phyloP scores from a whole-genome alignment of 1,140 invertebrate species.

The Trichoplusia ni region DNA sequence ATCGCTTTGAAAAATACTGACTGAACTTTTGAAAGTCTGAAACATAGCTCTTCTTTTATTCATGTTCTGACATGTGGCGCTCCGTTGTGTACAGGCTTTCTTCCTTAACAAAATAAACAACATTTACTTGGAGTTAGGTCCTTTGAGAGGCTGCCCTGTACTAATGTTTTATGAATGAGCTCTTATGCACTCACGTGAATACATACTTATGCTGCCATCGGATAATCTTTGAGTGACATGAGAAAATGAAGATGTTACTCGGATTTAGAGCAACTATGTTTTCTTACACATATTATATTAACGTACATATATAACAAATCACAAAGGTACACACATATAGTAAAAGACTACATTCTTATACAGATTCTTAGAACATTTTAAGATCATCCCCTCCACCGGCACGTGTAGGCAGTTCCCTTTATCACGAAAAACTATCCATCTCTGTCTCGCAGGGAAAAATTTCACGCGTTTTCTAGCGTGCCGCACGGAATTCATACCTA shows the following conservation, averaged over 20 bases:
- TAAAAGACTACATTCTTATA: constrained; percentile 43
- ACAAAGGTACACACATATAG: constrained; percentile 9
- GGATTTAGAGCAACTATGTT: not conserved
- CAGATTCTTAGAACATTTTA: constrained; percentile 70
- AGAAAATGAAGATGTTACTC: not conserved
- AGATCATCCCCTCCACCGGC: constrained; percentile 73
- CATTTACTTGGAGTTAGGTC: constrained; percentile 74
- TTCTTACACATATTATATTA: too few species aligned
- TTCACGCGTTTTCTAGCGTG: constrained; percentile 58
- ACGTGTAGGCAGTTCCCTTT: constrained; percentile 76
- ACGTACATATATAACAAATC: constrained; percentile 17
- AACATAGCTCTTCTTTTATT: constrained; percentile 79
- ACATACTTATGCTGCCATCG: not conserved
- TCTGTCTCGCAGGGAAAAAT: constrained; percentile 72
- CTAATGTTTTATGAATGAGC: constrained; percentile 77
- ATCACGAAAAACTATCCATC: constrained; percentile 71
- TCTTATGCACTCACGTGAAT: constrained; percentile 55
- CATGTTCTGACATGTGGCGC: constrained; percentile 77
- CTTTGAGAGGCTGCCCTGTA: constrained; percentile 66
- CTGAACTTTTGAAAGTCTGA: constrained; percentile 76
- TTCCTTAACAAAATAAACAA: constrained; percentile 79
- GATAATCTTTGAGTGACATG: constrained; percentile 1
- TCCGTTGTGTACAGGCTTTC: constrained; percentile 75
- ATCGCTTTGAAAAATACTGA: constrained; percentile 67
- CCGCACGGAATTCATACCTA: constrained; percentile 50